A percentile compares a stretch with the other conserved stretches of the same genome.
Conservation (phyloP, 1,140 invertebrate genomes). For the Drosophila lowei region DNA sequence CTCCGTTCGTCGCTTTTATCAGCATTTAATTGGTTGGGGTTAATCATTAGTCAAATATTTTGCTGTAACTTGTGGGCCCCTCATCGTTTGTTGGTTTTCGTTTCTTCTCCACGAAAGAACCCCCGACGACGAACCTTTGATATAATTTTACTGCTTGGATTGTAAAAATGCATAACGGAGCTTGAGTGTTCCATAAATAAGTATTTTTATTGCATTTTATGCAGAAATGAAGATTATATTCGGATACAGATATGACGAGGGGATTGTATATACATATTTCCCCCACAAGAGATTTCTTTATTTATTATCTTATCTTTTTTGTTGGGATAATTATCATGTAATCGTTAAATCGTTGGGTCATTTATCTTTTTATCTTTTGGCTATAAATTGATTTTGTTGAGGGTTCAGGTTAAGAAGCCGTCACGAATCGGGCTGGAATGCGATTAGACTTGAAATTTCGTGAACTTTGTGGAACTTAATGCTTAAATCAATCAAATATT, state of each 20-base stretch:
- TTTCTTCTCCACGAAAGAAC: constrained; percentile 1
- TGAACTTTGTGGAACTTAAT: no score
- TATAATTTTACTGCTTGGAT: constrained; percentile 25
- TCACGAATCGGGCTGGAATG: no score
- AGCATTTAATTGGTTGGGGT: constrained; percentile 77
- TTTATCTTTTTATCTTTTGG: no score
- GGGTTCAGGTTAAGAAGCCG: no score
- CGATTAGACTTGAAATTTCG: no score
- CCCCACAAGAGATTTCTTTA: neutral
- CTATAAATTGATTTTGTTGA: no score
- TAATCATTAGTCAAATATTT: constrained; percentile 80
- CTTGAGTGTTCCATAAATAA: constrained; percentile 37
- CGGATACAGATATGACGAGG: neutral
- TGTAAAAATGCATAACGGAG: constrained; percentile 32
- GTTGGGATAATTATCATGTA: no score
- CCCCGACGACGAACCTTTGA: neutral
- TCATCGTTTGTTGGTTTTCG: neutral
- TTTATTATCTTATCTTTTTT: no score
- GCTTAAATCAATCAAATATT: no score
- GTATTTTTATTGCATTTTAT: neutral
- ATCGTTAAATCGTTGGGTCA: no score
- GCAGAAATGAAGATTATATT: constrained; percentile 2
- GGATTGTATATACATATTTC: neutral
- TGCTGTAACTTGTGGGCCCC: constrained; percentile 34
- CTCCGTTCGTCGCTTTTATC: constrained; percentile 52